Percentiles rank a stretch among this genome's conserved stretches.
These are phyloP conservation scores for Drosophila nigricruria DNA, from an alignment of 2,888 invertebrate genomes.

Conservation along the genomic window DNA sequence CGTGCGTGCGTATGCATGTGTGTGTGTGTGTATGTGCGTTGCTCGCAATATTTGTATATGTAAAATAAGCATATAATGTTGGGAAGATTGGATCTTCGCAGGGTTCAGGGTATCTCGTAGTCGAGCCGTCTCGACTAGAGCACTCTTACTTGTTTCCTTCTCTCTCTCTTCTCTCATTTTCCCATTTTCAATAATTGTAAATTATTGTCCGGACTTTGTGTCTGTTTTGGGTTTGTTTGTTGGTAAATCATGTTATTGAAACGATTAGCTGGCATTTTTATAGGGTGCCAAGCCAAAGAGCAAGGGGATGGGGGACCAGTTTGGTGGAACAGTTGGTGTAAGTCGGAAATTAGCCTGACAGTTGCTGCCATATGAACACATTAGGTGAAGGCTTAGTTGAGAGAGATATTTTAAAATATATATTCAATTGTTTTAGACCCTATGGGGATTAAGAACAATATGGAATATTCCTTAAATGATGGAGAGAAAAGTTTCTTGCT, in stretches of 20 bases:
- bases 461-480: background rate
- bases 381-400: background rate
- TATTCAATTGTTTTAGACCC: too few relatives aligned
- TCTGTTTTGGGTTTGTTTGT: constrained; percentile 51
- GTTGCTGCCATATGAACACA: background rate
- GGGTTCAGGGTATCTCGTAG: too few relatives aligned
- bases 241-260: constrained; percentile 78
- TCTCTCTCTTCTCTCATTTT: background rate
- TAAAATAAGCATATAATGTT: too few relatives aligned
- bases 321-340: constrained; percentile 3
- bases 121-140: too few relatives aligned
- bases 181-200: constrained; percentile 72
- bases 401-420: background rate
- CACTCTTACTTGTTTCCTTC: too few relatives aligned
- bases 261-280: constrained; percentile 74
- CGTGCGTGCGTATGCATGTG: too few relatives aligned
- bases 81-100: too few relatives aligned
- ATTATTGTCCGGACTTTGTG: constrained; percentile 52
- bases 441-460: background rate
- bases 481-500: too few relatives aligned
- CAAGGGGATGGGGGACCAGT: background rate
- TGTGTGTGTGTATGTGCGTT: too few relatives aligned
- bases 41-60: too few relatives aligned
- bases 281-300: constrained; percentile 54
- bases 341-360: constrained; percentile 9